Conservation (phyloP, 1,140 invertebrate genomes). For the Apocrypta bakeri region DNA sequence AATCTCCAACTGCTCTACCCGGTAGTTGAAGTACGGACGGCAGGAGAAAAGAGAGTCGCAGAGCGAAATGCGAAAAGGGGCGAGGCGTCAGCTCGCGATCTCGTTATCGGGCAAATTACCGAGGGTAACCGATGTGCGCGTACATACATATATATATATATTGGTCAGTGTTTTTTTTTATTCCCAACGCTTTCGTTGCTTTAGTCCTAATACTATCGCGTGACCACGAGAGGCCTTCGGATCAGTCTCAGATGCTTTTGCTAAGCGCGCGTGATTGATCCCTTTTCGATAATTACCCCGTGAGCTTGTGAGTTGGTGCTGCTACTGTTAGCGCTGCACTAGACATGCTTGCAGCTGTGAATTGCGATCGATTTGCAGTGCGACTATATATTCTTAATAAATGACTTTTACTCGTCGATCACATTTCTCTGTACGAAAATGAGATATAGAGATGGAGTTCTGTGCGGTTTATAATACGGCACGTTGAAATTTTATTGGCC, state of each 20-base stretch:
- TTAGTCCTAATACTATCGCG: constrained; percentile 26
- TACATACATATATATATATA: neutral
- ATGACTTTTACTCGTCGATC: neutral
- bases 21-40: neutral
- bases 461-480: too few relatives aligned
- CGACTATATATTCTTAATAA: neutral
- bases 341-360: neutral
- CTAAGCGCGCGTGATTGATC: constrained; percentile 64
- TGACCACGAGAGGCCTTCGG: constrained; percentile 38
- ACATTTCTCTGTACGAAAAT: too few relatives aligned
- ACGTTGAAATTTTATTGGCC: too few relatives aligned
- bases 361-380: neutral
- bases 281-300: constrained; percentile 68
- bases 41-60: neutral
- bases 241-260: constrained; percentile 35
- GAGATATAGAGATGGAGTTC: too few relatives aligned
- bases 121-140: neutral
- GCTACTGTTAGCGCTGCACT: neutral
- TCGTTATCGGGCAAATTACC: constrained; percentile 59
- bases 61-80: neutral
- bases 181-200: neutral
- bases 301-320: neutral
- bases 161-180: constrained; percentile 17
- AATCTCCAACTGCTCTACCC: neutral
- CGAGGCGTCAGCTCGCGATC: constrained; percentile 37